Evolutionary conservation across 2,113 vertebrate genomes (phyloP), one percentile per base, ranked within the genome.

Genomic region (Plectropomus leopardus): DNA sequence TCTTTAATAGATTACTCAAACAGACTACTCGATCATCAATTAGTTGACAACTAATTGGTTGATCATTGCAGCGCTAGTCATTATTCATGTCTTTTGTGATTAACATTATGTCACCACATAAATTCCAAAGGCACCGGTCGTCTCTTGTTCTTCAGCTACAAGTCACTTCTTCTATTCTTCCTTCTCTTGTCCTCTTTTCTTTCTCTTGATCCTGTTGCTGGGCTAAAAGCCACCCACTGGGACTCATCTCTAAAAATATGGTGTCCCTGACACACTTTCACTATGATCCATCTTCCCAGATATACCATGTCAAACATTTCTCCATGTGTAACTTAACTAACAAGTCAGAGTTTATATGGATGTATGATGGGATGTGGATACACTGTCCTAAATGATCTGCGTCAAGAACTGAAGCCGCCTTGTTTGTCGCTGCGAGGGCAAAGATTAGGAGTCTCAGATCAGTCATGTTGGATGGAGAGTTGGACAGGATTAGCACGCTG

Each of bases 241-340:
- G 94, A 95, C 80, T 82, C 67, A 57, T 88, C 88, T 92, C 94
- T 95, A 95, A 93, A 94, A 95, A 95, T 95, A 94, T 40, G 77
- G 72, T 89, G 93, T 94, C 94, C 94, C 94, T 94, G 94, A 95
- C 94, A 95, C 91, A 94, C 87, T 94, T 95, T 92, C 84, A 59
- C 84, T 71, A 67, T 63, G 40, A 91, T 90, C 91, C 87, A 76
- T 93, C 92, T 83, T 80, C 70, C 78, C 70, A 69, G 66, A 92
- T 82, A 66, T 55, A 81, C 78, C 76, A 78, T 69, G 87, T 88
- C 90, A 88, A 81, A 87, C 78, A 75, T 85, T 66, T 87, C 82
- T 80, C 42, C 28, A 4, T 47, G 71, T 82, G 82, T 81, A 86
- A 82, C 84, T 72, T 24, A 61, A 75, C 80, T 47, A 72, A 84